Percentiles rank a stretch among this genome's conserved stretches.
Conservation (phyloP, 2,888 invertebrate species). For the Tenthredo mesomela region DNA sequence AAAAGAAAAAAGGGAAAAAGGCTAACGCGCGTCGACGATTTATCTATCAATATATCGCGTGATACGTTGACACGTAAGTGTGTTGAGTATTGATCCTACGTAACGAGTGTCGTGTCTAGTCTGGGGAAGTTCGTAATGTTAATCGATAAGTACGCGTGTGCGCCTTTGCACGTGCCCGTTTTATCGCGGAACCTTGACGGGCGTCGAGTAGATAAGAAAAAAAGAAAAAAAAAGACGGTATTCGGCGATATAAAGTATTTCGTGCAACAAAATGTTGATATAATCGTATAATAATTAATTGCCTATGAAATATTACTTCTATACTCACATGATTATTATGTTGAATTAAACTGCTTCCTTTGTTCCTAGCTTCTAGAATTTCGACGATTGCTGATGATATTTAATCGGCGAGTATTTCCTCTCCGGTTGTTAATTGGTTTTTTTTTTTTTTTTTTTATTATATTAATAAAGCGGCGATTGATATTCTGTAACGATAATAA, state of each 20-base stretch:
- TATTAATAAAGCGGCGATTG: slow-evolving; percentile 63
- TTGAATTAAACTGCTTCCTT: slow-evolving; percentile 60
- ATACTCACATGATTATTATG: slow-evolving; percentile 68
- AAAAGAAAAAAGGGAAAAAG: not conserved
- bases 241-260: too few relatives aligned
- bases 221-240: not conserved
- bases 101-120: not conserved
- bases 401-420: not conserved
- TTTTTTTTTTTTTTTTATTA: too few relatives aligned
- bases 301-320: not conserved
- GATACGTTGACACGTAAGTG: not conserved
- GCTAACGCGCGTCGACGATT: not conserved
- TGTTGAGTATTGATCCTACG: not conserved
- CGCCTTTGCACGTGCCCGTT: slow-evolving; percentile 58
- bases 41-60: not conserved
- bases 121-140: not conserved
- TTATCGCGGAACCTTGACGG: not conserved
- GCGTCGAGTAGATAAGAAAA: too few relatives aligned
- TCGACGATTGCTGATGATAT: slow-evolving; percentile 54
- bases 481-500: slow-evolving; percentile 64
- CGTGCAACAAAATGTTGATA: too few relatives aligned
- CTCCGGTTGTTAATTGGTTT: not conserved
- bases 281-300: too few relatives aligned
- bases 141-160: slow-evolving; percentile 62
- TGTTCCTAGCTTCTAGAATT: slow-evolving; percentile 60